Evolutionary conservation across 2,113 vertebrate genomes (phyloP).

Genomic region (Shinisaurus crocodilurus): DNA sequence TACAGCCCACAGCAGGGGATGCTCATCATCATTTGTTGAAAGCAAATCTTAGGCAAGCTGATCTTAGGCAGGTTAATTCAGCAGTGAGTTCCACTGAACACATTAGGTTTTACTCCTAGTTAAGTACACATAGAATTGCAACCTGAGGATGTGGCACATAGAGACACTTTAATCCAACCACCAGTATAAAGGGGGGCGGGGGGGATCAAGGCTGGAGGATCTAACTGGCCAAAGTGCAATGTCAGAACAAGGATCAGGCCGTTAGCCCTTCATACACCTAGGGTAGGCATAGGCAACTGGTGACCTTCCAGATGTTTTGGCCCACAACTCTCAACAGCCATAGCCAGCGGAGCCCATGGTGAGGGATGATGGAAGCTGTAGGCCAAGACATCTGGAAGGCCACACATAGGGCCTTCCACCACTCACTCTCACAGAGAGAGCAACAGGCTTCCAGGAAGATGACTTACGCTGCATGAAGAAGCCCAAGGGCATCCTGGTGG

Average conservation of each 20-base stretch:
- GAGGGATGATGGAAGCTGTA: background rate
- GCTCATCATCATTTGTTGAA: background rate
- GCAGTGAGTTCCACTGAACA: background rate
- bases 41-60: background rate
- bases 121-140: background rate
- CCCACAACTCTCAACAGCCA: background rate
- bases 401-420: background rate
- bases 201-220: background rate
- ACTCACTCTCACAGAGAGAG: accelerated
- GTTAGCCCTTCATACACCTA: accelerated
- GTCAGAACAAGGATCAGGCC: background rate
- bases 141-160: background rate
- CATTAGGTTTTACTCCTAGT: background rate
- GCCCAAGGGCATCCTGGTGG: slow-evolving; percentile 92
- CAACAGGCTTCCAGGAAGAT: background rate
- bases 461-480: slow-evolving; percentile 92
- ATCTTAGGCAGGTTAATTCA: background rate
- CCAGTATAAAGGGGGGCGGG: background rate
- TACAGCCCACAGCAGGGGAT: background rate
- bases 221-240: no score
- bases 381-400: background rate
- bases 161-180: background rate
- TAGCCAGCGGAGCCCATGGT: no score
- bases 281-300: background rate
- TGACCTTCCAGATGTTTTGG: background rate